phyloP scores from a whole-genome alignment of 2,113 vertebrate genomes.

The Notiomystis cincta region DNA sequence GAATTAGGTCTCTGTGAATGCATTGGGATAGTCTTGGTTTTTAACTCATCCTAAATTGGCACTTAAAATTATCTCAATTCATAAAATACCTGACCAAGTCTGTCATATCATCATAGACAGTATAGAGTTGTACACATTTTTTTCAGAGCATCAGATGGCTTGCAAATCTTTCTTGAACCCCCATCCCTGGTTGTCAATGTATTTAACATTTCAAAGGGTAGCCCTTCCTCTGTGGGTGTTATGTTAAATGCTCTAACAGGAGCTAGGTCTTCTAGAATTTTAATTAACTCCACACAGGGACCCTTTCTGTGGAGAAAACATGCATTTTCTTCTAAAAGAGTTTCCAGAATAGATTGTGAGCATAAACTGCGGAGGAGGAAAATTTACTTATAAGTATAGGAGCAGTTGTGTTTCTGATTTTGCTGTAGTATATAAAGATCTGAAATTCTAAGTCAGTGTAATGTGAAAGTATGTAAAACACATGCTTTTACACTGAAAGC shows the following conservation, averaged over 20 bases:
- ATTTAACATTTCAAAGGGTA: constrained; percentile 2
- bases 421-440: neutral
- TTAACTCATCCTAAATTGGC: neutral
- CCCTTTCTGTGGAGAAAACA: neutral
- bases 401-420: neutral
- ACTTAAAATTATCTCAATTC: neutral
- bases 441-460: neutral
- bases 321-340: neutral
- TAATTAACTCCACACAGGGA: neutral
- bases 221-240: neutral
- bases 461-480: neutral
- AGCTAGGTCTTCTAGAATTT: neutral
- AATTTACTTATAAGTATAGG: neutral
- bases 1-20: neutral
- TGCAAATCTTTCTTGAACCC: neutral
- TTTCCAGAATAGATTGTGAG: neutral
- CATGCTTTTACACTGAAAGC: neutral
- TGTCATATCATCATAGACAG: neutral
- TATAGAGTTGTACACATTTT: neutral
- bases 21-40: neutral
- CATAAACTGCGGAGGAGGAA: neutral
- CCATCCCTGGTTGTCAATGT: neutral
- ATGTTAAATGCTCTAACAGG: neutral
- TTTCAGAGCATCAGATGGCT: neutral
- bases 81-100: neutral